phyloP scores from a whole-genome alignment of 2,797 vertebrate genomes.

The Linurgus olivaceus region DNA sequence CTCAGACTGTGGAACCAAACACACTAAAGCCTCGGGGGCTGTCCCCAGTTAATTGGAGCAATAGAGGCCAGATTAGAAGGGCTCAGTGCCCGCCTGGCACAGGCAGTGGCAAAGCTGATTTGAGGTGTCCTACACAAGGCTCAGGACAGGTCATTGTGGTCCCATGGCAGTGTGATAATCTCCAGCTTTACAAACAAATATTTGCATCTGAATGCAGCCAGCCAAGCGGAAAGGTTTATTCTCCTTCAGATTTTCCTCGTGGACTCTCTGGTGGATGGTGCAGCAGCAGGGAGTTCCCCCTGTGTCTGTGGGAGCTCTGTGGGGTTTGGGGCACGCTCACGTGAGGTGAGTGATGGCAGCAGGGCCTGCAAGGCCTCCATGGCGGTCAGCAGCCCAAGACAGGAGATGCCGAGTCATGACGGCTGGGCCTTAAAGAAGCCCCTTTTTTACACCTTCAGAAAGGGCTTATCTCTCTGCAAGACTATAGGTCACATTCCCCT shows the following conservation, averaged over 20 bases:
- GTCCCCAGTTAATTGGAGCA: neutral
- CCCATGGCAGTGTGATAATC: neutral
- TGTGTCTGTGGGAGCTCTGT: neutral
- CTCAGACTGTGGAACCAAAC: neutral
- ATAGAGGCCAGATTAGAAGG: neutral
- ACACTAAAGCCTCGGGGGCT: neutral
- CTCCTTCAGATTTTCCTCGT: neutral
- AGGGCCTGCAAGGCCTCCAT: too few species aligned
- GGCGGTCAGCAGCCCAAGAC: too few species aligned
- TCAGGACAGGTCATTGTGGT: neutral
- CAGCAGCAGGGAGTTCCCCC: neutral
- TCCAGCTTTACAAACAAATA: neutral
- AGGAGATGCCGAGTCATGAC: too few species aligned
- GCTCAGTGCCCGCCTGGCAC: neutral
- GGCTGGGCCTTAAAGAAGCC: too few species aligned
- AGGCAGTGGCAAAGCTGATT: neutral
- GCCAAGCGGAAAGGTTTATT: neutral
- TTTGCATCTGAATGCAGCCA: conserved; percentile 3
- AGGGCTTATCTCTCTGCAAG: too few species aligned
- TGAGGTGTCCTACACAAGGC: neutral
- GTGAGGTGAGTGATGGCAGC: fast-evolving
- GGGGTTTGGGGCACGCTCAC: fast-evolving
- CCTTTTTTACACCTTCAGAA: too few species aligned
- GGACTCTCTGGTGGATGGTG: neutral
- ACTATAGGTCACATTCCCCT: too few species aligned